Base-by-base conservation (phyloP, 2,888 invertebrate species). In the Clanis bilineata region DNA sequence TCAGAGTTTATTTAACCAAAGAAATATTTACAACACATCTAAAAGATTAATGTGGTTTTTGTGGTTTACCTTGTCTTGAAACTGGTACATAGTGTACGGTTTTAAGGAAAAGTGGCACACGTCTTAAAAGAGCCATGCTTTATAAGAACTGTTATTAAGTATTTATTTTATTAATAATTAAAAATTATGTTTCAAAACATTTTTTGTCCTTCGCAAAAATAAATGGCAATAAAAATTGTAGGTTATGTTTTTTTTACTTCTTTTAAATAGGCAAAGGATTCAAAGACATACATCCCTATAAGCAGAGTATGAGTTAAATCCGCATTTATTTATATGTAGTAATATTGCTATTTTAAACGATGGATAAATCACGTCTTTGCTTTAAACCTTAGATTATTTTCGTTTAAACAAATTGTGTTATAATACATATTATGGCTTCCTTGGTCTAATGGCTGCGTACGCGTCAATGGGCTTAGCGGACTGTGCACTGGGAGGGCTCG, bases 71-170 rank as follows among this genome's bases (percentile, higher is more conserved):
- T 69, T 85, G 88, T 45, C 68, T 68, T n/a, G 71, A 66, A 56
- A 73, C 28, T 36, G 84, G 80, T 58, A 79, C 64, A 63, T 72
- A 68, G 75, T 71, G 83, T 1, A 75, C 58, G 56, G 71, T 61
- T 65, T 76, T 82, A n/a, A 74, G 63, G 32, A 88, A 58, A 44
- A 88, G 56, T 18, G 86, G 81, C 22, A 83, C 66, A 65, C 85
- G 83, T 65, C 85, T 82, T 57, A 90, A 65, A 44, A 89, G 72
- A 68, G 89, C 81, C 88, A 91, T 90, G 67, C 62, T 76, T 63
- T 51, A 63, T 18, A 7, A 9, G 5, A 28, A 25, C 25, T 25
- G 25, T 25, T 41, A 21, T 9, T 38, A 3, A n/a, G 38, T n/a
- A 15, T 5, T 22, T 12, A 22, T 1, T 4, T 12, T 22, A 9